Evolutionary conservation across 2,888 invertebrate genomes (phyloP), one percentile per base, ranked within the genome.

Genomic region (Drosophila hamatofila): DNA sequence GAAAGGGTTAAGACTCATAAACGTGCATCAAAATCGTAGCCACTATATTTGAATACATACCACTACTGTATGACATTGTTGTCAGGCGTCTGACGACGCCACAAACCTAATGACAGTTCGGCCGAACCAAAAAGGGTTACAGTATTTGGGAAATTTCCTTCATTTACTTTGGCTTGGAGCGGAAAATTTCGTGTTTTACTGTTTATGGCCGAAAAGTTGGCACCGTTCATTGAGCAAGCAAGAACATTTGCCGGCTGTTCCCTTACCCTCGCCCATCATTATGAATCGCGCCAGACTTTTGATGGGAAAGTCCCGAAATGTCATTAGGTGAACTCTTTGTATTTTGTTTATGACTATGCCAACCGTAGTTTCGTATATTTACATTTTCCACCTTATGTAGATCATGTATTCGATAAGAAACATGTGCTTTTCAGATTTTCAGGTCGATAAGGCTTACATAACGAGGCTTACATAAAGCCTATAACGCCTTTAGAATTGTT

Each of bases 261-360:
- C 57, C 60, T 62, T 54, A 44, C 23, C 33, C 42, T 42, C 48
- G 52, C 18, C 27, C 48, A 61, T 84, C 75, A 82, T 86, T 83
- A 86, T 81, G 78, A 88, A 86, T 86, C 76, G 86, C 57, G 67
- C 79, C 88, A 88, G 88, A 82, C 87, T 79, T 88, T 82, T 88
- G 86, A 66, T 84, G 88, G 84, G 88, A 88, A 88, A 88, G 75
- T 76, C 88, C 88, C 75, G 73, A 78, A 86, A 83, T 86, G 81
- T 84, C 83, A 88, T 88, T 88, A 89, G 83, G 70, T 79, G 71
- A 75, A 52, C 65, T 80, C 73, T 83, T 85, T 81, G 80, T 75
- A 41, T 59, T 54, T 18, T 21, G 61, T 83, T 79, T 85, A 84
- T 84, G 74, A 59, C 76, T 18, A 63, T 61, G 57, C 33, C 67